Conservation (phyloP, 2,797 vertebrate genomes). For the Crypturellus tataupa region DNA sequence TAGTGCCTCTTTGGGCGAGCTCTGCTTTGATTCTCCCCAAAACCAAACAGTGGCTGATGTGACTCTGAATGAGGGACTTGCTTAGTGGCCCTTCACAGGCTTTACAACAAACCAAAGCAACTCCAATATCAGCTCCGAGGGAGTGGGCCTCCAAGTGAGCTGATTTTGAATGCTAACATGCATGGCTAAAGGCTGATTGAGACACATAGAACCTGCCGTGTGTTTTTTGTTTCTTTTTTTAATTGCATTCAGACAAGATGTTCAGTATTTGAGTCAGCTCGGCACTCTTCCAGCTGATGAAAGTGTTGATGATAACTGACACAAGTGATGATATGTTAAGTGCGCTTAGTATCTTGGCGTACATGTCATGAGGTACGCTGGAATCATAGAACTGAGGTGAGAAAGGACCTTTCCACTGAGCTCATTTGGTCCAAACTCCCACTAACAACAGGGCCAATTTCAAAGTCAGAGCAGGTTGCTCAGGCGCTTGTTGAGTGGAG, state of each 20-base stretch:
- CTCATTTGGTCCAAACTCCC: not conserved
- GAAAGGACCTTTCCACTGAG: constrained; percentile 31
- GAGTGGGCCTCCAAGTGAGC: not conserved
- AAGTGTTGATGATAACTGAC: constrained; percentile 48
- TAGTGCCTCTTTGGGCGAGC: not conserved
- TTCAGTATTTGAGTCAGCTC: constrained; percentile 59
- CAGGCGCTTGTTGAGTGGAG: not conserved
- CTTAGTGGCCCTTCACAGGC: not conserved
- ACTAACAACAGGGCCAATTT: not conserved
- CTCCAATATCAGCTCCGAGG: not conserved
- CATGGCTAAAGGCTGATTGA: constrained; percentile 33
- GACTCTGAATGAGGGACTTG: not conserved
- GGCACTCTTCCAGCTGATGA: constrained; percentile 26
- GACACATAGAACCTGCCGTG: not conserved
- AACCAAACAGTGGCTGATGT: not conserved
- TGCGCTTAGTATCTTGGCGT: constrained; percentile 25
- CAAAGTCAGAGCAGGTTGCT: not conserved
- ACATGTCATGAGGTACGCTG: not conserved
- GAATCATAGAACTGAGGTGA: constrained; percentile 31
- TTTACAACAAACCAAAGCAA: not conserved
- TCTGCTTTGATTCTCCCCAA: not conserved
- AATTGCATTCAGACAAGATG: constrained; percentile 55
- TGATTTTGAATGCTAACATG: not conserved
- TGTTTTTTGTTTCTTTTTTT: constrained; percentile 2
- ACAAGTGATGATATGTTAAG: constrained; percentile 53